Percentiles rank a stretch among this genome's conserved stretches.
These are phyloP conservation scores for Odiellus spinosus DNA, from an alignment of 2,888 invertebrate genomes.

Conservation along the genomic window DNA sequence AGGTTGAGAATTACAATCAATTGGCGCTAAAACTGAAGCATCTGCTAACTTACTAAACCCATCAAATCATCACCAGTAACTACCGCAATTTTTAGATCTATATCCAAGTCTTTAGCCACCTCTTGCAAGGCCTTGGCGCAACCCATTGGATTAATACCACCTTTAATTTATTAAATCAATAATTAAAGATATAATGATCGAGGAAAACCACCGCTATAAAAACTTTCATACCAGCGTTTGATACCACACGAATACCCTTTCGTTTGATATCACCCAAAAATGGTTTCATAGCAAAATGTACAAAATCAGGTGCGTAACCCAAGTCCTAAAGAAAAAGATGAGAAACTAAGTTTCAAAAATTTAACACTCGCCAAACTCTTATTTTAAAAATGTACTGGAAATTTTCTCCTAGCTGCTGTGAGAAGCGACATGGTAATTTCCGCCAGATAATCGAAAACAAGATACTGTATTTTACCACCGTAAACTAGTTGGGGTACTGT, in stretches of 20 bases:
- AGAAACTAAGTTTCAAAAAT: too few relatives aligned
- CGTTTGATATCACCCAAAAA: conserved; percentile 31
- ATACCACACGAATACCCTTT: conserved; percentile 33
- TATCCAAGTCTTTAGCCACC: conserved; percentile 26
- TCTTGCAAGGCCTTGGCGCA: conserved; percentile 31
- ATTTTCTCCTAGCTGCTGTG: conserved; percentile 32
- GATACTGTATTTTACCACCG: conserved; percentile 32
- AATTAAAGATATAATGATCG: too few relatives aligned
- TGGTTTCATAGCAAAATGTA: conserved; percentile 31
- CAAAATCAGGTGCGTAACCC: conserved; percentile 37
- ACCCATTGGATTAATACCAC: conserved; percentile 35
- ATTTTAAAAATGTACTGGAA: conserved; percentile 25
- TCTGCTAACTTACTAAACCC: conserved; percentile 24
- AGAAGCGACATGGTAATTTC: conserved; percentile 39
- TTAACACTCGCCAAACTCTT: too few relatives aligned
- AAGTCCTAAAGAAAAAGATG: conserved; percentile 25
- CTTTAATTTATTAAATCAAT: too few relatives aligned
- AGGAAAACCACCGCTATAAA: too few relatives aligned
- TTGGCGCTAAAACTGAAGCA: too few relatives aligned
- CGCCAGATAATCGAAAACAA: conserved; percentile 37
- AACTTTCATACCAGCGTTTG: conserved; percentile 31
- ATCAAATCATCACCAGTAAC: conserved; percentile 35
- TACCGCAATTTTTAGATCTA: conserved; percentile 33
- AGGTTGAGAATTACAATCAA: too few relatives aligned
- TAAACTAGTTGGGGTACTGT: conserved; percentile 35